A percentile compares a stretch with the other conserved stretches of the same genome.
Evolutionary conservation across 2,113 vertebrate genomes (phyloP).

Genomic region (Corythornis vintsioides): DNA sequence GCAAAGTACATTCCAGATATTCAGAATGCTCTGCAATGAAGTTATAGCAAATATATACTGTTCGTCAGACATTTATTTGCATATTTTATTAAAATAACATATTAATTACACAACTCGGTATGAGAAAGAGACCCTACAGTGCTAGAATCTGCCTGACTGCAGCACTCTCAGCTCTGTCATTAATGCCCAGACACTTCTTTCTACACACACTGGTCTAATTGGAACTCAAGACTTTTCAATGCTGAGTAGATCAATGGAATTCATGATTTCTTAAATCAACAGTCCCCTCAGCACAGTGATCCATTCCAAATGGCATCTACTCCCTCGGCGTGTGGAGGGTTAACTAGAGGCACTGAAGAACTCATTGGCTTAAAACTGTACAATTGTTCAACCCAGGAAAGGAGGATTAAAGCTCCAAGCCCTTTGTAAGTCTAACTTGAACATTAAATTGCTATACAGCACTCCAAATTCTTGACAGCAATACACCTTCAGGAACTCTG

Average conservation of each 20-base stretch:
- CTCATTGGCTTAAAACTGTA: slow-evolving; percentile 34
- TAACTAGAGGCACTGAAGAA: slow-evolving; percentile 51
- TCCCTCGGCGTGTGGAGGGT: not conserved
- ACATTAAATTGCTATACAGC: not conserved
- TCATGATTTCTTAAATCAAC: not conserved
- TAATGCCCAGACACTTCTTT: not conserved
- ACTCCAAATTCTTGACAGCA: not conserved
- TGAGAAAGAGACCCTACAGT: not conserved
- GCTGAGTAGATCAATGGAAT: not conserved
- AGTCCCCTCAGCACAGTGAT: not conserved
- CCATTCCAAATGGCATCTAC: not conserved
- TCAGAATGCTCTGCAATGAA: not conserved
- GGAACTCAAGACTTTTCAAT: not conserved
- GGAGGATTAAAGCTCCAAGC: slow-evolving; percentile 65
- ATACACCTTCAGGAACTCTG: not conserved
- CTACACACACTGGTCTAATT: not conserved
- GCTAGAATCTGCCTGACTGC: not conserved
- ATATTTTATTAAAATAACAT: slow-evolving; percentile 40
- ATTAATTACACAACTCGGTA: not conserved
- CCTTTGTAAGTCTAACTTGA: slow-evolving; percentile 28
- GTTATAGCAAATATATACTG: not conserved
- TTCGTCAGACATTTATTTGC: slow-evolving; percentile 38
- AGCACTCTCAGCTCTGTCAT: not conserved
- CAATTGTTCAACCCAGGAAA: slow-evolving; percentile 38
- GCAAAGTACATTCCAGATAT: not conserved